A percentile compares a stretch with the other conserved stretches of the same genome.
Conservation (phyloP, 2,113 vertebrate species). For the Desmodus rotundus region DNA sequence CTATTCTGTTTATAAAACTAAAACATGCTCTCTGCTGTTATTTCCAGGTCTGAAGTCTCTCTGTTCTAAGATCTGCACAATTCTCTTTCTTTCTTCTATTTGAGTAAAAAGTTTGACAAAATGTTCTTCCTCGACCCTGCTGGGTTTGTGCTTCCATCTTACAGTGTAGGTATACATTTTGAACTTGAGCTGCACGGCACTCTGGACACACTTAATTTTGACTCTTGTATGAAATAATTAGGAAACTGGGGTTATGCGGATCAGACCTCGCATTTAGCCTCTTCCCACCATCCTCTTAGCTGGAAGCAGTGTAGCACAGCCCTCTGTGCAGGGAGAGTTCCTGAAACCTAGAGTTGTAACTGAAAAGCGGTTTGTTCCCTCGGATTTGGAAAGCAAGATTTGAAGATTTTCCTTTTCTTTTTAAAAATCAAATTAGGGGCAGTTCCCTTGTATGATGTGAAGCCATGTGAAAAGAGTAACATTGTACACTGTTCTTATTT, state of each 20-base stretch:
- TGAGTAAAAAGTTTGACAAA: slow-evolving; percentile 13
- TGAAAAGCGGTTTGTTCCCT: background rate
- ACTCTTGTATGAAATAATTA: background rate
- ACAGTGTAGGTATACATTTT: background rate
- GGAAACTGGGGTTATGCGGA: background rate
- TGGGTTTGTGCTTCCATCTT: background rate
- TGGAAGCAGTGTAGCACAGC: rapidly evolving
- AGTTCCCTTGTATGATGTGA: background rate
- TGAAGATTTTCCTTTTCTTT: background rate
- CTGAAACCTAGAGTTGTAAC: background rate
- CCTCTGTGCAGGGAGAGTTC: background rate
- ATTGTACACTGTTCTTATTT: background rate
- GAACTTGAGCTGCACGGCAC: background rate
- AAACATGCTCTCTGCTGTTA: background rate
- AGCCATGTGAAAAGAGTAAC: background rate
- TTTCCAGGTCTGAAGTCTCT: slow-evolving; percentile 34
- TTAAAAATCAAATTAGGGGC: background rate
- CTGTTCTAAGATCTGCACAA: background rate
- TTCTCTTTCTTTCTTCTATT: background rate
- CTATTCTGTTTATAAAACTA: slow-evolving; percentile 34
- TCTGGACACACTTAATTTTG: background rate
- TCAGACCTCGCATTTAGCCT: background rate
- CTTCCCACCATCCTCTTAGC: rapidly evolving
- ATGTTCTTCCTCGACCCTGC: background rate
- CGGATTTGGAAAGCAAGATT: background rate